Evolutionary conservation across 1,140 invertebrate species (phyloP).

Genomic region (Macrobrachium rosenbergii): DNA sequence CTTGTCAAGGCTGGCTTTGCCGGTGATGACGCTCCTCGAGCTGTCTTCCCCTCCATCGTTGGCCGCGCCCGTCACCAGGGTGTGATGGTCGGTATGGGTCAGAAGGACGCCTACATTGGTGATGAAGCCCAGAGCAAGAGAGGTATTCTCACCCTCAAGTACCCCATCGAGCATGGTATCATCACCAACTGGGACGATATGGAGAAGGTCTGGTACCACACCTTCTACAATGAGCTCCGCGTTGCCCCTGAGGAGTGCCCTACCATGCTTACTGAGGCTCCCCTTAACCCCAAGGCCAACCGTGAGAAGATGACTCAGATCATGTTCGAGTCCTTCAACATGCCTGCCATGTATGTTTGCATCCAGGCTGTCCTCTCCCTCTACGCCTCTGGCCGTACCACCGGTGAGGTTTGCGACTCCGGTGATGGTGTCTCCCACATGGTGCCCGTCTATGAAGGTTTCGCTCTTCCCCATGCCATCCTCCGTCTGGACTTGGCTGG

Average conservation of each 20-base stretch:
- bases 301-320: constrained; percentile 91
- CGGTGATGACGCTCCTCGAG: constrained; percentile 91
- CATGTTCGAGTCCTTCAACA: constrained; percentile 95
- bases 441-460: constrained; percentile 34
- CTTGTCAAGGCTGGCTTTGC: constrained; percentile 80
- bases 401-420: constrained; percentile 74
- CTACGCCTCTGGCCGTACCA: constrained; percentile 94
- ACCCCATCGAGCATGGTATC: constrained; percentile 95
- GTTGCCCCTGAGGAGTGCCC: constrained; percentile 95
- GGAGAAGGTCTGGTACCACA: constrained; percentile 97
- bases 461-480: constrained; percentile 14
- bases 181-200: constrained; percentile 98
- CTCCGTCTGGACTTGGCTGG: neutral
- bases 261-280: constrained; percentile 88
- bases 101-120: constrained; percentile 91
- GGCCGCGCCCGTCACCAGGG: constrained; percentile 77
- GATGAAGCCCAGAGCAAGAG: constrained; percentile 94
- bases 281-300: constrained; percentile 91
- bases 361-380: constrained; percentile 92
- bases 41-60: constrained; percentile 88
- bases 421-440: constrained; percentile 46
- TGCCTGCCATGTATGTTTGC: constrained; percentile 92
- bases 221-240: constrained; percentile 95
- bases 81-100: constrained; percentile 96
- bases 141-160: constrained; percentile 92